phyloP scores from a whole-genome alignment of 92 coral and sea anemone species.

The Zoanthus gigantus region DNA sequence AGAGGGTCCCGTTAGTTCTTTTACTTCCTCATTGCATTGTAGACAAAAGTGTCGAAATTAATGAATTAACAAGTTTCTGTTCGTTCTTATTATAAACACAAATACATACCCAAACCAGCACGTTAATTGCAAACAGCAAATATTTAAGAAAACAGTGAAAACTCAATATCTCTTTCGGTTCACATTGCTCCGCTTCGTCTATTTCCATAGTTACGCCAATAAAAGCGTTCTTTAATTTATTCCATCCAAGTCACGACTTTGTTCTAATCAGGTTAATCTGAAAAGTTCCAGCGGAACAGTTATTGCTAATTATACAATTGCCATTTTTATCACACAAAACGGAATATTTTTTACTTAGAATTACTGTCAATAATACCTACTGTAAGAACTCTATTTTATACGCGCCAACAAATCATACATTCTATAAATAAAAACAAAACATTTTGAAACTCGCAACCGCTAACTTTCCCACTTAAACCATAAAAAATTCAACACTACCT shows the following conservation, averaged over 20 bases:
- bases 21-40: no score
- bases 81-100: neutral
- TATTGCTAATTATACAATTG: neutral
- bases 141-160: constrained; percentile 79
- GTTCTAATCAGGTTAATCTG: neutral
- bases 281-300: neutral
- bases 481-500: no score
- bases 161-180: constrained; percentile 37
- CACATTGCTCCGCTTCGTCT: constrained; percentile 18
- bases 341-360: neutral
- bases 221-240: neutral
- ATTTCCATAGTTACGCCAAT: constrained; percentile 25
- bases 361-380: neutral
- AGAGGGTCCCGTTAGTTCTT: no score
- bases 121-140: constrained; percentile 76
- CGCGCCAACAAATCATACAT: no score
- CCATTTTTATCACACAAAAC: neutral
- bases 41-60: no score
- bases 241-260: neutral
- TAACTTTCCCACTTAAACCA: no score
- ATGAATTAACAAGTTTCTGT: no score
- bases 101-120: constrained; percentile 79
- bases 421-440: no score
- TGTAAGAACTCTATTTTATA: no score
- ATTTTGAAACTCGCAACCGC: no score